phyloP scores from a whole-genome alignment of 2,797 vertebrate species.

The Champsocephalus gunnari region DNA sequence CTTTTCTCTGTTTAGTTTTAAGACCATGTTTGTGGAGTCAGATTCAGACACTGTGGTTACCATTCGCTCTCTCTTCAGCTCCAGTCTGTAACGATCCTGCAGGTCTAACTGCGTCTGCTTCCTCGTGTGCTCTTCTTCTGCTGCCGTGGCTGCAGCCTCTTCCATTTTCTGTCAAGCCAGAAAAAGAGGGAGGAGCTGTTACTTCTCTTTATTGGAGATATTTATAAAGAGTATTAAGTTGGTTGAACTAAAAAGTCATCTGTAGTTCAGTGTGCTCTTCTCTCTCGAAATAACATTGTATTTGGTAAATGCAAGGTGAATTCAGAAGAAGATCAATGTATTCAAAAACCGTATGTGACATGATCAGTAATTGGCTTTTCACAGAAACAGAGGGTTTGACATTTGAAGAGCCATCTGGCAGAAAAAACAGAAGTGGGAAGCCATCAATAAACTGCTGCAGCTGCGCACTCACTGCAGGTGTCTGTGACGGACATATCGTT shows the following conservation, averaged over 20 bases:
- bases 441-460: neutral
- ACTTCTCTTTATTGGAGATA: neutral
- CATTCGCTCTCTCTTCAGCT: constrained; percentile 95
- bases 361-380: neutral
- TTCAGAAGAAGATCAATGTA: neutral
- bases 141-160: constrained; percentile 87
- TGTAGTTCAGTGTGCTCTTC: neutral
- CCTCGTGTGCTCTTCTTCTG: constrained; percentile 88
- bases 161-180: constrained; percentile 88
- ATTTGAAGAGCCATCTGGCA: constrained; percentile 23
- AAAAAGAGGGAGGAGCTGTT: constrained; percentile 24
- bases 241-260: too few species aligned
- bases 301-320: neutral
- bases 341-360: neutral
- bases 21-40: neutral
- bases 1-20: neutral
- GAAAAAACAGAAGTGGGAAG: constrained; percentile 72
- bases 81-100: constrained; percentile 90
- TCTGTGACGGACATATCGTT: neutral
- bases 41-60: constrained; percentile 68
- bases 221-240: neutral
- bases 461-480: constrained; percentile 42
- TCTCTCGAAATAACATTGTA: neutral
- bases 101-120: constrained; percentile 90
- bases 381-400: neutral